These are phyloP conservation scores for Erannis defoliaria DNA, from an alignment of 2,888 invertebrate genomes.

Conservation along the genomic window DNA sequence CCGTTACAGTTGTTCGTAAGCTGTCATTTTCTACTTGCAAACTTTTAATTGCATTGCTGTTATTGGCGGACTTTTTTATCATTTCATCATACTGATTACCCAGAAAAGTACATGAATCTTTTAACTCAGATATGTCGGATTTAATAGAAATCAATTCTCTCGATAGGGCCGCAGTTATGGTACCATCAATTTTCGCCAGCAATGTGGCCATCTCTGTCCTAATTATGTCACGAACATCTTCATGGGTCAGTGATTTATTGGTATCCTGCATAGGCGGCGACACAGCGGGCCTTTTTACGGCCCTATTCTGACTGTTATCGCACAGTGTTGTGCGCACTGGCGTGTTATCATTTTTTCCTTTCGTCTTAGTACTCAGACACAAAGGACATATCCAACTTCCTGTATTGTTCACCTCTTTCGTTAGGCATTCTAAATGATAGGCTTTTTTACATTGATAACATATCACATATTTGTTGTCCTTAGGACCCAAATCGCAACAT, in stretches of 20 bases:
- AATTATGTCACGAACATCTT: background rate
- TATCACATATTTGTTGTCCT: too few species aligned
- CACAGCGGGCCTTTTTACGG: background rate
- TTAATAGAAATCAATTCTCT: constrained; percentile 1
- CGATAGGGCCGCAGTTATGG: background rate
- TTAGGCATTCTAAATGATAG: background rate
- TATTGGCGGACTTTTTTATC: background rate
- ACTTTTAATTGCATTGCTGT: background rate
- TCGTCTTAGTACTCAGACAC: background rate
- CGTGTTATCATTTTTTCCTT: constrained; percentile 1
- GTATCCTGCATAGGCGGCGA: background rate
- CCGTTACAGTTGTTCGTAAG: background rate
- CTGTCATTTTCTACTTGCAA: background rate
- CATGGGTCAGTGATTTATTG: background rate
- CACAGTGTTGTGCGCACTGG: background rate
- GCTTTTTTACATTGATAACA: too few species aligned
- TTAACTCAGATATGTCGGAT: background rate
- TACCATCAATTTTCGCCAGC: background rate
- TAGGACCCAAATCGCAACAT: too few species aligned
- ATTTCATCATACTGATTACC: background rate
- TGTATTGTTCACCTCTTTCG: background rate
- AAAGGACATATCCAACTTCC: background rate
- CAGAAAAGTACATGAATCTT: background rate
- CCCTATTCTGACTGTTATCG: background rate
- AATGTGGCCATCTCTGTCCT: background rate